These are phyloP conservation scores for Alligator sinensis DNA, from an alignment of 2,113 vertebrate genomes.

Conservation along the genomic window DNA sequence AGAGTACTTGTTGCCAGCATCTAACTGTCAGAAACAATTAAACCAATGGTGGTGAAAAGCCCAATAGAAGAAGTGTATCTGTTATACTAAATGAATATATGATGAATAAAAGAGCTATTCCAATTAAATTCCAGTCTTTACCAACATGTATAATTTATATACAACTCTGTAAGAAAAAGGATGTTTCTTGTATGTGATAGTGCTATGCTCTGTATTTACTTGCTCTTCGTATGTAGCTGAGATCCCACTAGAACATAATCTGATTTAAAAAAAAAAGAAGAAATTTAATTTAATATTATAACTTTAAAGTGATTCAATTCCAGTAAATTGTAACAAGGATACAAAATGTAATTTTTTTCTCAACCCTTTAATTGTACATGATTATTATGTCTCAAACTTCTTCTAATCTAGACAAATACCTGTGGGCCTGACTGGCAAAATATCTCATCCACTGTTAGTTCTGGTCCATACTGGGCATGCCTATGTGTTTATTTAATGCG, in stretches of 20 bases:
- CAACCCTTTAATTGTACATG: neutral
- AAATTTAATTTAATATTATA: neutral
- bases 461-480: neutral
- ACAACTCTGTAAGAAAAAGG: neutral
- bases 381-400: neutral
- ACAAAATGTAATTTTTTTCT: neutral
- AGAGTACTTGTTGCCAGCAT: neutral
- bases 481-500: neutral
- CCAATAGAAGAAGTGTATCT: neutral
- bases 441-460: no score
- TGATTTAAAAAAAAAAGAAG: neutral
- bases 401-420: neutral
- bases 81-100: constrained; percentile 8
- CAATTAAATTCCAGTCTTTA: neutral
- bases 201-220: neutral
- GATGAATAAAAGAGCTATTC: constrained; percentile 4
- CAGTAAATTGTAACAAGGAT: neutral
- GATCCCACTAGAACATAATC: neutral
- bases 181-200: neutral
- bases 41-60: neutral
- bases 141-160: neutral
- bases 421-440: no score
- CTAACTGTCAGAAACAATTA: neutral
- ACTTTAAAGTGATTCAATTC: neutral
- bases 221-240: neutral